Evolutionary conservation across 2,113 vertebrate species (phyloP).

Genomic region (Solenodon paradoxus): DNA sequence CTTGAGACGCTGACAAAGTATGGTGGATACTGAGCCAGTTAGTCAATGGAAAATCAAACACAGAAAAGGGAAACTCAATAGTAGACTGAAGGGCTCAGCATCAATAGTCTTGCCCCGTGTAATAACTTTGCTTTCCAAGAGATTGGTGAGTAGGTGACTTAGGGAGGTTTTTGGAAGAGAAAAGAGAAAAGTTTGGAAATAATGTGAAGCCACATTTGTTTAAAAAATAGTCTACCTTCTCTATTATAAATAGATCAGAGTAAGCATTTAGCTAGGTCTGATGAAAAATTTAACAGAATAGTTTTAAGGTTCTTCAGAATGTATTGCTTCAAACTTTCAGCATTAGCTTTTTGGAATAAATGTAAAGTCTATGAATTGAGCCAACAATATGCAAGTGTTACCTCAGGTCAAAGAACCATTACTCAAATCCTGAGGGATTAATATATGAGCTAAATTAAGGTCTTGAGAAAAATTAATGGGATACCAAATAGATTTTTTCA

Average conservation of each 20-base stretch:
- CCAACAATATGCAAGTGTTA: background rate
- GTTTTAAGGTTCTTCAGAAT: constrained; percentile 9
- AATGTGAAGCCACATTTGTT: background rate
- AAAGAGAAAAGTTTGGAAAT: background rate
- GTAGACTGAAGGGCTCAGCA: background rate
- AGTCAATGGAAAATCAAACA: background rate
- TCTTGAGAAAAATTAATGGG: background rate
- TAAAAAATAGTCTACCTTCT: background rate
- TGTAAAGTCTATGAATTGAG: background rate
- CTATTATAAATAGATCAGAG: background rate
- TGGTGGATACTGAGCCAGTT: background rate
- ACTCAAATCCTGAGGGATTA: background rate
- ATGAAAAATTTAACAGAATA: background rate
- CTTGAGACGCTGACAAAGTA: constrained; percentile 14
- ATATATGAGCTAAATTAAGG: background rate
- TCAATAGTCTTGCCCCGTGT: background rate
- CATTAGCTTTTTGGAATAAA: background rate
- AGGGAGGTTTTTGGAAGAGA: background rate
- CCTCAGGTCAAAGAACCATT: background rate
- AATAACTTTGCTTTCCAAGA: background rate
- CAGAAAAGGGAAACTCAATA: background rate
- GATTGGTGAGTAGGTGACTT: background rate
- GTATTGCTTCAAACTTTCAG: background rate
- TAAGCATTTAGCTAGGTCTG: background rate
- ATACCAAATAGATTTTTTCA: background rate